Base-by-base conservation (phyloP, 1,140 invertebrate species). In the Pararge aegeria region DNA sequence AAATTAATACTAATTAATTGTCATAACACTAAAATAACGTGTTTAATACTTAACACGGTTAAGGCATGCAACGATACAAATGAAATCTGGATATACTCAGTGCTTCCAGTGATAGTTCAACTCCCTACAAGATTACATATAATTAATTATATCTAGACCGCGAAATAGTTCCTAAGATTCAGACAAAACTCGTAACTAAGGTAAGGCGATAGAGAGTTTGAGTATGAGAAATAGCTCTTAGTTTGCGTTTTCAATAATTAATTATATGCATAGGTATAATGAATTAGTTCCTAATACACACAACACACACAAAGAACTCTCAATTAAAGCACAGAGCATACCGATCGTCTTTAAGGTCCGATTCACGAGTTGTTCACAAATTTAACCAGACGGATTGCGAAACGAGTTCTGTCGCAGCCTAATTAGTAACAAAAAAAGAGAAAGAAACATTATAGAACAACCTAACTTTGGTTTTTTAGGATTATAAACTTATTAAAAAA, bases 381-480 rank as follows among this genome's bases (percentile, higher is more conserved):
- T 30, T 1, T 1, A 10, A 30, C 4, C 29, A 6, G 10, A 1
- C 9, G 4, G 29, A 34, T 10, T 12, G 2, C 7, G 10, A n/a
- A 34, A n/a, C 12, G 1, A 34, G 30, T 12, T 12, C 18, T 9
- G 20, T n/a, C 19, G 18, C 42, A 46, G 19, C 42, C 19, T 20
- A 4, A 20, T 56, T 37, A 21, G 21, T 19, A 29, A 49, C 53
- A 46, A 61, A 54, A 42, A 38, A 13, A 50, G 13, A 54, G 30
- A 48, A 55, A 44, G 30, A 58, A 27, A 57, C n/a, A n/a, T n/a
- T 27, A 20, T 51, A 67, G 46, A 61, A 71, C 66, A 54, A 75
- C 61, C 73, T 78, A 74, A 78, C 82, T 85, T 85, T 85, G 82
- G 82, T 83, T 78, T 75, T 66, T 27, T 66, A 64, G 68, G 68